Conservation (phyloP, 53 echinoderm and acorn worm genomes). For the Glandiceps talaboti region DNA sequence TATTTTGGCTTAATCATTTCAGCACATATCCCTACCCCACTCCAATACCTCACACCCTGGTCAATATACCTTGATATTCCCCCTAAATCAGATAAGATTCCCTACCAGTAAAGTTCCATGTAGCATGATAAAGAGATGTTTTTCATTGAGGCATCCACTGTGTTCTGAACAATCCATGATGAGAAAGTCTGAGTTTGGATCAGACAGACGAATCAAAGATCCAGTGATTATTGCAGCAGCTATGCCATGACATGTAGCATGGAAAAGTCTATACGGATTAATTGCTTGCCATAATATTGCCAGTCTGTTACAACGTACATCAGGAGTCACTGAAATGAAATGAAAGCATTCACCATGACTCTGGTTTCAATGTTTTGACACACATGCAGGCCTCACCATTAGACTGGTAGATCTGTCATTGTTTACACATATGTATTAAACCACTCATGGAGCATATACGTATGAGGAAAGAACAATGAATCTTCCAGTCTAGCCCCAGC, state of each 20-base stretch:
- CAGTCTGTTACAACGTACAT: conserved; percentile 55
- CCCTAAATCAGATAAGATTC: no score
- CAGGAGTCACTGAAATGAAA: conserved; percentile 36
- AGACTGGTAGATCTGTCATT: no score
- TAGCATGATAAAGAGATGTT: conserved; percentile 72
- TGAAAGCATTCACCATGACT: not conserved
- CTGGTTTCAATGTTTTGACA: no score
- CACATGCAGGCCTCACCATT: no score
- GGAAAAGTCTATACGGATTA: conserved; percentile 47
- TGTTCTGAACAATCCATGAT: conserved; percentile 19
- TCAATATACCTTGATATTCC: no score
- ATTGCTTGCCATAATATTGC: conserved; percentile 49
- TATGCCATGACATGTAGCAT: conserved; percentile 37
- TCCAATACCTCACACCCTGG: no score
- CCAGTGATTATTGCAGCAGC: conserved; percentile 50
- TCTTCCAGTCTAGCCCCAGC: no score
- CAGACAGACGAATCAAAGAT: conserved; percentile 37
- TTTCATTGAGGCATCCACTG: conserved; percentile 50
- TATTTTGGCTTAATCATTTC: no score
- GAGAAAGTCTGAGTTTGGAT: conserved; percentile 25
- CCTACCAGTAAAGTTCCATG: conserved; percentile 71
- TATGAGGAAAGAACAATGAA: no score
- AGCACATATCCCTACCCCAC: no score
- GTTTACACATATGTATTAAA: no score
- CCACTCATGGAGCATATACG: no score